Conservation (phyloP, 1,140 invertebrate species). For the Achatina immaculata region DNA sequence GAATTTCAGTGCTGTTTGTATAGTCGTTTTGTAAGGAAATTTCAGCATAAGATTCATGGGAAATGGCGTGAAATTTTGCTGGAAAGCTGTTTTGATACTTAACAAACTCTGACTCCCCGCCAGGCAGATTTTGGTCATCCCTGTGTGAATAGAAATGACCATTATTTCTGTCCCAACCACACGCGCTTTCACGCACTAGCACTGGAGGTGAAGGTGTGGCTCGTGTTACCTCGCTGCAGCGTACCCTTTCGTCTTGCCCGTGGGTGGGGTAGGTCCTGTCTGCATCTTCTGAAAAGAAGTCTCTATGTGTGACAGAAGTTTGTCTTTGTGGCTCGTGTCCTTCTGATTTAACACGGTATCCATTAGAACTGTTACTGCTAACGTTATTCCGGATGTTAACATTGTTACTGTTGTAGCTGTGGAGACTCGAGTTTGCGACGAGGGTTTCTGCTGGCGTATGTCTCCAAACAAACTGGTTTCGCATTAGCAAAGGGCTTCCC, state of each 20-base stretch:
- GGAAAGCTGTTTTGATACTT: too few species aligned
- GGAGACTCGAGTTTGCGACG: background rate
- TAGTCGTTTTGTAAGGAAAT: too few species aligned
- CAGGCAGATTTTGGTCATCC: too few species aligned
- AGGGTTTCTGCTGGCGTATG: too few species aligned
- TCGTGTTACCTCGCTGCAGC: background rate
- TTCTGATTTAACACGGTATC: background rate
- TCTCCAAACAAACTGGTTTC: background rate
- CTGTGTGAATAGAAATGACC: too few species aligned
- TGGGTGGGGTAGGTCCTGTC: background rate
- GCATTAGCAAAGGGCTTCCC: background rate
- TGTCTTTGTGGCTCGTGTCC: background rate
- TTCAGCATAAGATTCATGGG: too few species aligned
- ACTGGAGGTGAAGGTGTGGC: background rate
- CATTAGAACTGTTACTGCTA: background rate
- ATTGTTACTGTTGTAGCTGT: background rate
- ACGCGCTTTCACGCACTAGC: background rate
- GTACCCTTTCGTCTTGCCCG: background rate
- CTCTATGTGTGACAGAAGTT: background rate
- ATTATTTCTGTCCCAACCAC: too few species aligned
- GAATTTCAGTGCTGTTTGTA: background rate
- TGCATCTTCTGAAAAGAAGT: background rate
- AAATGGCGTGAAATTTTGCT: too few species aligned
- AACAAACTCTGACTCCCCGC: too few species aligned
- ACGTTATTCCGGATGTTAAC: background rate